A percentile compares a stretch with the other conserved stretches of the same genome.
Conservation (phyloP, 2,113 vertebrate species). For the Asarcornis scutulata region DNA sequence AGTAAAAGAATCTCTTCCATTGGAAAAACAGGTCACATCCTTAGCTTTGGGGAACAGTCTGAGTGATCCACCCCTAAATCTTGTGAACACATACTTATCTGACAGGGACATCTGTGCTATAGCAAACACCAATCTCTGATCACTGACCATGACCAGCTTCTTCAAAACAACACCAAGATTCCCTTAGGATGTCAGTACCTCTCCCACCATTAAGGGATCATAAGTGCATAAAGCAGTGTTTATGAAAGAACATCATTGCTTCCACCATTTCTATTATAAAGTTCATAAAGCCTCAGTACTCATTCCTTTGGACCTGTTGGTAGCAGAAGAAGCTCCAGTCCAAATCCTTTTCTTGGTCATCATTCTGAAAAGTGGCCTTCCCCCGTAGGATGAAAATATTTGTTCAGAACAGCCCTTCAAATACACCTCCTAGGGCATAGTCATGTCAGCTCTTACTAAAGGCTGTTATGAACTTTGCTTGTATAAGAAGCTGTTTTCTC, state of each 20-base stretch:
- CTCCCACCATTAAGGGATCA: neutral
- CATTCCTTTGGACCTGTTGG: neutral
- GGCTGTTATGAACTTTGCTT: neutral
- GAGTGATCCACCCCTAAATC: neutral
- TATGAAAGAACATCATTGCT: neutral
- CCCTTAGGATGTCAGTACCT: rapidly evolving
- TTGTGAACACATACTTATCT: neutral
- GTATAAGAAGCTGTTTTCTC: neutral
- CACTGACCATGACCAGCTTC: neutral
- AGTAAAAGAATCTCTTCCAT: neutral
- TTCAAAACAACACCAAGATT: neutral
- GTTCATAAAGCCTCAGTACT: neutral
- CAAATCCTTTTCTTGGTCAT: neutral
- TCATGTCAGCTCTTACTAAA: neutral
- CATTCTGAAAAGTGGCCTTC: neutral
- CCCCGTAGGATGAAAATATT: neutral
- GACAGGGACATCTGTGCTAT: neutral
- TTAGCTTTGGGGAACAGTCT: neutral
- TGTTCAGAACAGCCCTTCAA: neutral
- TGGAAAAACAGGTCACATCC: neutral
- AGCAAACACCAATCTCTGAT: neutral
- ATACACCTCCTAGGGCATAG: neutral
- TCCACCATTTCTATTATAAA: neutral
- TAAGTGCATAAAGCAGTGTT: neutral
- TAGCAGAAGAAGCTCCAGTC: neutral